Base-by-base conservation (phyloP, 2,888 invertebrate species). In the Leptinotarsa juncta region DNA sequence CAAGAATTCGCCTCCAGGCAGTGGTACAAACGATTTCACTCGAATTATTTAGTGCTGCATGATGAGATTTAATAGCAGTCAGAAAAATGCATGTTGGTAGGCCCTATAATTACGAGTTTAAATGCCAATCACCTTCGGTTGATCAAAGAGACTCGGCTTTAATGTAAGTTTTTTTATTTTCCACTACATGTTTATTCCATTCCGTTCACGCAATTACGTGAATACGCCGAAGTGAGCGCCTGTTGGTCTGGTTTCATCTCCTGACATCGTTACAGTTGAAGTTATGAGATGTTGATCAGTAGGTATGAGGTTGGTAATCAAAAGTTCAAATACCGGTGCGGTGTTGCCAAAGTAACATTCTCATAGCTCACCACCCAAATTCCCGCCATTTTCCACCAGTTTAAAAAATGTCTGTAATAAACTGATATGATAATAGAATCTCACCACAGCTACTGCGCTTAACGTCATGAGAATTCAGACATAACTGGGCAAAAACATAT, bases 101-200 rank as follows among this genome's bases (percentile, higher is more conserved):
- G 42, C 62, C 62, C 62, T 62, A 32, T 62, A 62, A 62, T 62
- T 62, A 62, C 62, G 62, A 62, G 42, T 62, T 62, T 62, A 62
- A 62, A 32, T n/a, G 62, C 62, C 62, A 62, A 62, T 62, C 62
- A 62, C 26, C 62, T 32, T 62, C 62, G 62, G 62, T 26, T 42
- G 42, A 62, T 62, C 62, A 62, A 62, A 62, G 62, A 62, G 42
- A 62, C 10, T 7, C 62, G 62, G n/a, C 57, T 57, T 57, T 14
- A 57, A 57, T 57, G 57, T n/a, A 15, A 10, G n/a, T 42, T 42
- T 32, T 62, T 62, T 32, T 62, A n/a, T 32, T 62, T 18, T 15
- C 32, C 62, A n/a, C n/a, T 42, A 15, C 15, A 62, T 62, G 62
- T 62, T 62, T n/a, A 62, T 32, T 62, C 12, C n/a, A 42, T 62